Conservation (phyloP, 2,797 vertebrate genomes). For the Columba guinea region DNA sequence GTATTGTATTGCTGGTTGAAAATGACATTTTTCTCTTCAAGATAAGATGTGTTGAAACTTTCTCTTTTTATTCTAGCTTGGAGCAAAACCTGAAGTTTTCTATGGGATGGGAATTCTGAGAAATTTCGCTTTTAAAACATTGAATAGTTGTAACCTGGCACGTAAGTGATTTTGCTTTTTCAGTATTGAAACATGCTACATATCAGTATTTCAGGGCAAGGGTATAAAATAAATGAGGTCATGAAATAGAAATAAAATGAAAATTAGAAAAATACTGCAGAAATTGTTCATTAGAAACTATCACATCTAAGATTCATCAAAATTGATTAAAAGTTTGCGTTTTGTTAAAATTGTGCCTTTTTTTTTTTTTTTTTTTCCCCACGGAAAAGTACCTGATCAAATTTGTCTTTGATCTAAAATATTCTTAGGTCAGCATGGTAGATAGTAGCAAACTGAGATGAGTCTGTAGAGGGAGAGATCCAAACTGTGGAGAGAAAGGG, state of each 20-base stretch:
- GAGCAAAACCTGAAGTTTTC: neutral
- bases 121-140: neutral
- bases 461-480: neutral
- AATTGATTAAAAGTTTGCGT: neutral
- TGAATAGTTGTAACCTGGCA: neutral
- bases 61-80: neutral
- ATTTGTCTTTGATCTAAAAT: neutral
- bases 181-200: neutral
- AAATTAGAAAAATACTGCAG: neutral
- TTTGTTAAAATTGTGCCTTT: neutral
- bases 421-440: neutral
- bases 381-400: neutral
- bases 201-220: neutral
- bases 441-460: neutral
- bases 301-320: neutral
- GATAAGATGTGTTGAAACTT: neutral
- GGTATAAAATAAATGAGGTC: neutral
- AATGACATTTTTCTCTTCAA: neutral
- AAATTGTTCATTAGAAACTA: neutral
- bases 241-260: neutral
- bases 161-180: neutral
- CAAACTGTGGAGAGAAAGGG: neutral
- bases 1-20: neutral
- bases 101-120: neutral
- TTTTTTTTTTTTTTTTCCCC: neutral